Percentiles rank a stretch among this genome's conserved stretches.
These are phyloP conservation scores for Potamilus streckersoni DNA, from an alignment of 1,140 invertebrate genomes.

Conservation along the genomic window DNA sequence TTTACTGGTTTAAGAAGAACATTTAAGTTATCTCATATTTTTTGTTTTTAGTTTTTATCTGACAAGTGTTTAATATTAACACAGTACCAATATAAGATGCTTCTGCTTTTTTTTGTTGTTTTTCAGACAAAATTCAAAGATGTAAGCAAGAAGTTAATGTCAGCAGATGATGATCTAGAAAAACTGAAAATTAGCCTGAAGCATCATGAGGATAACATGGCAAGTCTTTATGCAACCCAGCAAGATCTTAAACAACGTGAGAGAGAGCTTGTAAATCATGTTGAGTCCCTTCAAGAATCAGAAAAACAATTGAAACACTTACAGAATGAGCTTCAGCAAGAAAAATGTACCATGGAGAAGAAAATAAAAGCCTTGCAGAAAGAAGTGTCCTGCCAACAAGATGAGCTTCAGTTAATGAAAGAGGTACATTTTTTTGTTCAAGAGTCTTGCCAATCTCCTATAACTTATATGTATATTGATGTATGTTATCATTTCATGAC, in stretches of 20 bases:
- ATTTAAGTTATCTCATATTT: too few species aligned
- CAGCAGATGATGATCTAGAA: slow-evolving; percentile 21
- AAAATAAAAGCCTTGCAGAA: slow-evolving; percentile 12
- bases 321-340: slow-evolving; percentile 9
- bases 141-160: slow-evolving; percentile 21
- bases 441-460: too few species aligned
- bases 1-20: too few species aligned
- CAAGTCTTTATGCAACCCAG: slow-evolving; percentile 7
- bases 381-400: slow-evolving; percentile 20
- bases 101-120: not conserved
- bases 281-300: slow-evolving; percentile 8
- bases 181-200: slow-evolving; percentile 13
- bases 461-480: too few species aligned
- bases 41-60: too few species aligned
- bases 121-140: slow-evolving; percentile 34
- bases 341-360: slow-evolving; percentile 9
- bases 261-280: not conserved
- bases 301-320: slow-evolving; percentile 10
- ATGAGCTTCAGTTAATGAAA: slow-evolving; percentile 24
- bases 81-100: too few species aligned
- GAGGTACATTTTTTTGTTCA: slow-evolving; percentile 12
- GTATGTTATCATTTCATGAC: too few species aligned
- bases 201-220: not conserved
- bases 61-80: too few species aligned
- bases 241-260: not conserved